phyloP scores from a whole-genome alignment of 2,888 invertebrate species.

The Drosophila differens region DNA sequence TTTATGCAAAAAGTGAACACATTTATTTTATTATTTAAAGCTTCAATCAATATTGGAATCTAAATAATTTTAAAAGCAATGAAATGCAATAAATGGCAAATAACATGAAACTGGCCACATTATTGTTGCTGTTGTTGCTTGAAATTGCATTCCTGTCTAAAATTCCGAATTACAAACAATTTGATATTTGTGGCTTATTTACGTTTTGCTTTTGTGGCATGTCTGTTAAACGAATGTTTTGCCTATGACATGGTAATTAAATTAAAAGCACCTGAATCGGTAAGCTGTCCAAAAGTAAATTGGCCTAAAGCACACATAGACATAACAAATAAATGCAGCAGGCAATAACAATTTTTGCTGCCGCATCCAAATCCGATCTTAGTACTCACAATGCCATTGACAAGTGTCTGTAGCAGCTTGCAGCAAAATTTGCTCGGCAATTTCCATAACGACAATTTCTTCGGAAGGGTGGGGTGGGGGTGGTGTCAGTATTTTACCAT shows the following conservation, averaged over 20 bases:
- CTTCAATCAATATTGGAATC: background rate
- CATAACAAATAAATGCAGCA: constrained; percentile 31
- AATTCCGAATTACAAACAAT: constrained; percentile 8
- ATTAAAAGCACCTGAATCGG: constrained; percentile 51
- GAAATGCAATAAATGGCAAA: background rate
- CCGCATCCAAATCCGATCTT: constrained; percentile 36
- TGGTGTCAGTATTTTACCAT: constrained; percentile 43
- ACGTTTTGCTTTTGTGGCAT: constrained; percentile 18
- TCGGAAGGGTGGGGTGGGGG: constrained; percentile 5
- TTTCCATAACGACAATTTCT: constrained; percentile 43
- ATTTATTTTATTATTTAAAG: constrained; percentile 7
- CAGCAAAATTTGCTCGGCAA: constrained; percentile 35
- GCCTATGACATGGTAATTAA: constrained; percentile 42
- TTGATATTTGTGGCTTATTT: constrained; percentile 27
- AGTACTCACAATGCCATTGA: constrained; percentile 39
- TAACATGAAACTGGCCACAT: constrained; percentile 8
- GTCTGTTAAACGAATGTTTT: constrained; percentile 5
- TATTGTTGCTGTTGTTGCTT: background rate
- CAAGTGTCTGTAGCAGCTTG: constrained; percentile 35
- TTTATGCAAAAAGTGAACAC: constrained; percentile 17
- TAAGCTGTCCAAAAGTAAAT: constrained; percentile 37
- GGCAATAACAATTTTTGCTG: constrained; percentile 22
- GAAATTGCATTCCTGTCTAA: constrained; percentile 4
- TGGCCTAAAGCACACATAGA: constrained; percentile 15
- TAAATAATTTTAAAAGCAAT: background rate